These are phyloP conservation scores for Sebastes diploproa DNA, from an alignment of 2,797 vertebrate genomes.

Conservation along the genomic window DNA sequence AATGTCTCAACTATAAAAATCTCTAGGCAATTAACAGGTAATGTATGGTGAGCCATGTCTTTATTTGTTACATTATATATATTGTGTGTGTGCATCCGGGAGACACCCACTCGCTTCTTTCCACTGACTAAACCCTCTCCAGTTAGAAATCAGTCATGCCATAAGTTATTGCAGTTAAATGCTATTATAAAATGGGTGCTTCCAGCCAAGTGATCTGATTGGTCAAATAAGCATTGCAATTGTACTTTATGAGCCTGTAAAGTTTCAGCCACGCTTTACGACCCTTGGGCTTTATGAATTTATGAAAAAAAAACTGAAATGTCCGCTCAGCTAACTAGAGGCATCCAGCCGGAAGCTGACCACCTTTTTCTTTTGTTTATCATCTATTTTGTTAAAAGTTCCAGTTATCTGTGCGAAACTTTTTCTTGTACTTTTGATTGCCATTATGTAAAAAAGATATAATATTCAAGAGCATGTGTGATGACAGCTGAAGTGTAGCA, in stretches of 20 bases:
- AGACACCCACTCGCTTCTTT: conserved; percentile 51
- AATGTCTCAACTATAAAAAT: conserved; percentile 61
- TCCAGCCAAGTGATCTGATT: conserved; percentile 79
- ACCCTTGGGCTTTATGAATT: conserved; percentile 74
- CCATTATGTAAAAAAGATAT: conserved; percentile 35
- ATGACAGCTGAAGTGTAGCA: conserved; percentile 56
- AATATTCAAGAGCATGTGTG: conserved; percentile 44
- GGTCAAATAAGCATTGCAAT: conserved; percentile 81
- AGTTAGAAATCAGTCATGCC: conserved; percentile 77
- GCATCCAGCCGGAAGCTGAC: conserved; percentile 24
- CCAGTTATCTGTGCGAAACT: not conserved
- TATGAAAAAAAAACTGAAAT: conserved; percentile 59
- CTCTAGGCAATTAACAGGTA: conserved; percentile 68
- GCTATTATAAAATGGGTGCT: conserved; percentile 78
- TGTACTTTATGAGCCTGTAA: conserved; percentile 79
- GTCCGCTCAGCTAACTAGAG: conserved; percentile 68
- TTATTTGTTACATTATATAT: conserved; percentile 53
- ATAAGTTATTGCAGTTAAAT: conserved; percentile 82
- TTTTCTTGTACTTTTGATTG: conserved; percentile 10
- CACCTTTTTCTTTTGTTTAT: conserved; percentile 28
- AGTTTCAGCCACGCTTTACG: conserved; percentile 76
- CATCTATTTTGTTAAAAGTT: conserved; percentile 35
- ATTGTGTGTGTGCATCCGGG: conserved; percentile 2
- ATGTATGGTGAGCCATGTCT: conserved; percentile 55
- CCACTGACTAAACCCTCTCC: conserved; percentile 66